These are phyloP conservation scores for Trichopoda pennipes DNA, from an alignment of 2,888 invertebrate species.

Conservation along the genomic window DNA sequence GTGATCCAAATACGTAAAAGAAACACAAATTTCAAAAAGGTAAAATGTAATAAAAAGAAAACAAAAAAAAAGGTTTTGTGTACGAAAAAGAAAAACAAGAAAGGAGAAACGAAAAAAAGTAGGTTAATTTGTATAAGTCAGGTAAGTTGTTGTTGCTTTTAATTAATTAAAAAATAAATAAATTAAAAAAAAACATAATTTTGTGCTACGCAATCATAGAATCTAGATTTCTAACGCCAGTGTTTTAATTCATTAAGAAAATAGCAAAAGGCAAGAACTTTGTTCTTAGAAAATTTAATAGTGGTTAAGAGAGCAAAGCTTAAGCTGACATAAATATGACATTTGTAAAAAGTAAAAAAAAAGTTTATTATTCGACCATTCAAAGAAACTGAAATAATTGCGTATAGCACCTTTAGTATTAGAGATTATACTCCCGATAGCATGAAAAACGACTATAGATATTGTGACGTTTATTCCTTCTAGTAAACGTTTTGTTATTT, in stretches of 20 bases:
- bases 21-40: conserved; percentile 27
- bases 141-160: conserved; percentile 42
- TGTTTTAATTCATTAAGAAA: conserved; percentile 25
- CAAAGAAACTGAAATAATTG: too few species aligned
- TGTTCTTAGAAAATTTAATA: too few species aligned
- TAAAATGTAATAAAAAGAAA: conserved; percentile 34
- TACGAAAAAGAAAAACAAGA: conserved; percentile 14
- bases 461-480: too few species aligned
- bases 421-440: too few species aligned
- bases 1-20: conserved; percentile 44
- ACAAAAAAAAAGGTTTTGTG: conserved; percentile 12
- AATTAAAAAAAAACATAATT: not conserved
- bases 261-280: not conserved
- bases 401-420: too few species aligned
- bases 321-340: too few species aligned
- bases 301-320: too few species aligned
- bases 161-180: conserved; percentile 53
- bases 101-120: conserved; percentile 36
- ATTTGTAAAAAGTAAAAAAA: too few species aligned
- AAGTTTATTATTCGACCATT: too few species aligned
- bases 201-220: conserved; percentile 19
- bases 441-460: too few species aligned
- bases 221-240: conserved; percentile 14
- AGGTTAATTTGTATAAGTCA: conserved; percentile 56
- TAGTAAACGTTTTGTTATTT: too few species aligned